Evolutionary conservation across 2,797 vertebrate genomes (phyloP).

Genomic region (Mus caroli): DNA sequence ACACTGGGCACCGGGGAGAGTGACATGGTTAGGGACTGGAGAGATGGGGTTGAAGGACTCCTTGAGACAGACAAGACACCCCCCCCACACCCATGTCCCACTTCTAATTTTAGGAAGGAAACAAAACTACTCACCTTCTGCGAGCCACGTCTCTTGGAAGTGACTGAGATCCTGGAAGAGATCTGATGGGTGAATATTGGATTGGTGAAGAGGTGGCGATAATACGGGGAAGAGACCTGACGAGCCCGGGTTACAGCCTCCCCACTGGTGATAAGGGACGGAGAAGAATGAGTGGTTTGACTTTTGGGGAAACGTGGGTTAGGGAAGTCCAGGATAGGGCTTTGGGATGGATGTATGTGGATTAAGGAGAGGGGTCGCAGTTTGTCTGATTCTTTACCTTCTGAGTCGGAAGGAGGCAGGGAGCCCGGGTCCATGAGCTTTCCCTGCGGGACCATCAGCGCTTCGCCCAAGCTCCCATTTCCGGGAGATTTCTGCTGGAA

Average conservation of each 20-base stretch:
- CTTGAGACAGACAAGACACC: neutral
- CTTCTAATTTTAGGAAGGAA: conserved; percentile 40
- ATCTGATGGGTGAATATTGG: conserved; percentile 89
- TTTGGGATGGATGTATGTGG: neutral
- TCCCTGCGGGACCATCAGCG: conserved; percentile 92
- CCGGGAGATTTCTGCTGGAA: conserved; percentile 93
- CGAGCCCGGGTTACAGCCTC: neutral
- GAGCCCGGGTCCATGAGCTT: conserved; percentile 93
- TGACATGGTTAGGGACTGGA: neutral
- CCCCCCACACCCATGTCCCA: neutral
- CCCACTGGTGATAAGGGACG: neutral
- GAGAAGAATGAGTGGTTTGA: neutral
- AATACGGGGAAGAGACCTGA: neutral
- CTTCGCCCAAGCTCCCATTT: conserved; percentile 93
- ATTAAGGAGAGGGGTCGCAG: neutral
- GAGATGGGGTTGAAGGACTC: neutral
- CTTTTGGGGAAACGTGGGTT: neutral
- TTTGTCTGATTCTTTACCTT: conserved; percentile 90
- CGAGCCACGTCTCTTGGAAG: conserved; percentile 98
- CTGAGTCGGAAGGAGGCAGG: conserved; percentile 95
- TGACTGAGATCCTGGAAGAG: conserved; percentile 98
- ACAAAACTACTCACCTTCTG: conserved; percentile 93
- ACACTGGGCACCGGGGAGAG: neutral
- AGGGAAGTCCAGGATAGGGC: neutral
- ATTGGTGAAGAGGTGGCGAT: conserved; percentile 70